Percentiles rank a stretch among this genome's conserved stretches.
Evolutionary conservation across 2,113 vertebrate genomes (phyloP).

Genomic region (Camelus dromedarius): DNA sequence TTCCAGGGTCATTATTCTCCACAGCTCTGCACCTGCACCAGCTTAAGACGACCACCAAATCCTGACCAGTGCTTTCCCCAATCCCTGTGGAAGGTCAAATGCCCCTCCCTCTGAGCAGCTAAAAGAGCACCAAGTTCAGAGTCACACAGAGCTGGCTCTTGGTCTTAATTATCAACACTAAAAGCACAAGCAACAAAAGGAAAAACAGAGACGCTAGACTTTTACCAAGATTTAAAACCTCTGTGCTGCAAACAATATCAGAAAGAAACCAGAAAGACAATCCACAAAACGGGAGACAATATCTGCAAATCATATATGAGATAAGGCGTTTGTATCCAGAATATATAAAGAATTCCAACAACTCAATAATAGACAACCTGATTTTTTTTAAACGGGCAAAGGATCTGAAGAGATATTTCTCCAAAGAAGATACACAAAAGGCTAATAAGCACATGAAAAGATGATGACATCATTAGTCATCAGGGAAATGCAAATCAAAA

Average conservation of each 20-base stretch:
- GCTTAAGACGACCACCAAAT: not conserved
- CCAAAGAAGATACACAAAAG: not conserved
- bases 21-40: not conserved
- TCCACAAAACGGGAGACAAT: too few species aligned
- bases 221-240: not conserved
- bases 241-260: not conserved
- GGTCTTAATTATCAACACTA: not conserved
- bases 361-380: not conserved
- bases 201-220: not conserved
- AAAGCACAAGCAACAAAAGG: not conserved
- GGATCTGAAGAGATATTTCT: not conserved
- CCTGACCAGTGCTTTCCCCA: too few species aligned
- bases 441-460: not conserved
- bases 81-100: rapidly evolving
- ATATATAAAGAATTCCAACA: not conserved
- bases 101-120: not conserved
- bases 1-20: not conserved
- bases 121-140: not conserved
- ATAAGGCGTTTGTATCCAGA: not conserved
- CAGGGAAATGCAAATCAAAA: not conserved
- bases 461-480: too few species aligned
- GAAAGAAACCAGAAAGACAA: not conserved
- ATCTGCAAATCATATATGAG: not conserved
- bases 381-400: not conserved
- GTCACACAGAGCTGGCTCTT: not conserved